phyloP scores from a whole-genome alignment of 2,888 invertebrate genomes.

The Netelia melanura region DNA sequence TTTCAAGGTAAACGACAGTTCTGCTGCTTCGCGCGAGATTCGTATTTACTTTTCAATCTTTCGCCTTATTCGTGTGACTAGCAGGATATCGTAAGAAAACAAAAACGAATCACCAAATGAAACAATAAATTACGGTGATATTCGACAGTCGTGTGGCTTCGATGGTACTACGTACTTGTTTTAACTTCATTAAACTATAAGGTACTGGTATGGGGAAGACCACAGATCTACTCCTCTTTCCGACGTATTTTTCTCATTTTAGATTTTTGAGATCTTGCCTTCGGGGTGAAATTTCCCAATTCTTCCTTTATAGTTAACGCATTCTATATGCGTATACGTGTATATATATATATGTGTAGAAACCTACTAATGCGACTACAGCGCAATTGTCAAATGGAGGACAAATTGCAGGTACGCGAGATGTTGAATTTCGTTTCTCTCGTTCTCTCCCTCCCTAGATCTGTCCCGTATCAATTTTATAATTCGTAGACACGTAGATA shows the following conservation, averaged over 20 bases:
- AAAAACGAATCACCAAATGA: slow-evolving; percentile 7
- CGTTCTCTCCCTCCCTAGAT: slow-evolving; percentile 3
- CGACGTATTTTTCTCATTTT: slow-evolving; percentile 55
- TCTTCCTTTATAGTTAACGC: slow-evolving; percentile 55
- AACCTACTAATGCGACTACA: not conserved
- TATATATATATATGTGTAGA: slow-evolving; percentile 15
- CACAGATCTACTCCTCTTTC: slow-evolving; percentile 63
- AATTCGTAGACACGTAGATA: slow-evolving; percentile 16
- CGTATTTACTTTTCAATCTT: slow-evolving; percentile 1
- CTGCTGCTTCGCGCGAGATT: slow-evolving; percentile 47
- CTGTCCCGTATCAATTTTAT: not conserved
- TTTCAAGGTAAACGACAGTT: slow-evolving; percentile 56
- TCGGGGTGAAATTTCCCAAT: slow-evolving; percentile 57
- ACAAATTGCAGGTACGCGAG: not conserved
- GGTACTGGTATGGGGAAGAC: slow-evolving; percentile 68
- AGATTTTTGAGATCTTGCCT: slow-evolving; percentile 46
- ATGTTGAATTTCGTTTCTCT: not conserved
- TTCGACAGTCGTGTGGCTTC: slow-evolving; percentile 62
- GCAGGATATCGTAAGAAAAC: slow-evolving; percentile 47
- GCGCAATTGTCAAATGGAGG: not conserved
- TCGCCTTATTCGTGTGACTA: slow-evolving; percentile 50
- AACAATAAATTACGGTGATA: slow-evolving; percentile 48
- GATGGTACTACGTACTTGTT: slow-evolving; percentile 32
- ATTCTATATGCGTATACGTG: slow-evolving; percentile 34
- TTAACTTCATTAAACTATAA: slow-evolving; percentile 46